phyloP scores from a whole-genome alignment of 1,140 invertebrate genomes.

The Trissolcus basalis region DNA sequence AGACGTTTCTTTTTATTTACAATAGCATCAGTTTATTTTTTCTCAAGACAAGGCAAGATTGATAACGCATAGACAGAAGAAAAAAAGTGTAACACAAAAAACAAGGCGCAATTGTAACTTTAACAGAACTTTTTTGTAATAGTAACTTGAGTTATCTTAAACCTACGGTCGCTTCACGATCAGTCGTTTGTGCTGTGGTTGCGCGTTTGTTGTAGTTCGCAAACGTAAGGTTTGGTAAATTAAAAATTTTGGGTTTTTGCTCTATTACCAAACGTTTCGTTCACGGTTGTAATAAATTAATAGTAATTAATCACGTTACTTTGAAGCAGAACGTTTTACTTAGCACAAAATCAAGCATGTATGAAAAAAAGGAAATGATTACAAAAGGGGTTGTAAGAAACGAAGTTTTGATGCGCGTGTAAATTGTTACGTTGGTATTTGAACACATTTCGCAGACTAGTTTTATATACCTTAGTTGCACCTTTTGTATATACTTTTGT shows the following conservation, averaged over 20 bases:
- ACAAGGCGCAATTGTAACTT: slow-evolving; percentile 24
- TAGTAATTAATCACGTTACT: too few relatives aligned
- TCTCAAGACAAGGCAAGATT: slow-evolving; percentile 25
- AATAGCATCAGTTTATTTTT: slow-evolving; percentile 40
- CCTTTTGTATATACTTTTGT: slow-evolving; percentile 22
- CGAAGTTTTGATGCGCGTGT: neutral
- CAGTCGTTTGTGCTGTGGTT: slow-evolving; percentile 21
- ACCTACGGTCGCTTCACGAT: slow-evolving; percentile 9
- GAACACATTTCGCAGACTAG: slow-evolving; percentile 44
- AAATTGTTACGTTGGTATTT: slow-evolving; percentile 27
- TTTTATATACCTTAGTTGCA: slow-evolving; percentile 34
- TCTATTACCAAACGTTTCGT: too few relatives aligned
- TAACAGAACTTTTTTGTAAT: slow-evolving; percentile 22
- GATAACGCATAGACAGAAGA: slow-evolving; percentile 27
- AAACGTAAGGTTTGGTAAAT: neutral
- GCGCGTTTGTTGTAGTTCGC: too few relatives aligned
- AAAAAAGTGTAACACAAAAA: slow-evolving; percentile 43
- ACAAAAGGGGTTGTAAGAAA: neutral
- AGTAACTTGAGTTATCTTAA: slow-evolving; percentile 36
- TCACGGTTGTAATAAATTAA: too few relatives aligned
- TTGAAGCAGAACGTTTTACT: too few relatives aligned
- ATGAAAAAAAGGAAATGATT: neutral
- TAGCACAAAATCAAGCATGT: too few relatives aligned
- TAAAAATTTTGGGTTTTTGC: too few relatives aligned
- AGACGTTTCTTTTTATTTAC: slow-evolving; percentile 28